Percentiles rank a stretch among this genome's conserved stretches.
Conservation (phyloP, 2,113 vertebrate species). For the Oryzias javanicus region DNA sequence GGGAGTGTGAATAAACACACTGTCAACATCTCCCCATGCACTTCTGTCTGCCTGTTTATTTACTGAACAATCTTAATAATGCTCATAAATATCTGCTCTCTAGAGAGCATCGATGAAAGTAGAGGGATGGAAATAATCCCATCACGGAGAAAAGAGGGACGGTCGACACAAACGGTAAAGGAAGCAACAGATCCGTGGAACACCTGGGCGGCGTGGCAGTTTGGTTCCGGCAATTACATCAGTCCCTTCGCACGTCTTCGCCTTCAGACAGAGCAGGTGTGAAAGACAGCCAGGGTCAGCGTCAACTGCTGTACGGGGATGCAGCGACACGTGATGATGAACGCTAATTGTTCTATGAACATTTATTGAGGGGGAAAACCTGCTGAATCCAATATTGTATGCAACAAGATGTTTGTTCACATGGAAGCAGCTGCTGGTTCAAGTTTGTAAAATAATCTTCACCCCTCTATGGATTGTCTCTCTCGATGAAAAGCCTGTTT, state of each 20-base stretch:
- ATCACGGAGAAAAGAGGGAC: slow-evolving; percentile 21
- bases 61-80: neutral
- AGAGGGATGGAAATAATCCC: slow-evolving; percentile 1
- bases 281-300: slow-evolving; percentile 6
- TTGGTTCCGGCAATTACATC: slow-evolving; percentile 36
- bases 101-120: neutral
- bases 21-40: neutral
- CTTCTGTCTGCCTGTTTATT: neutral
- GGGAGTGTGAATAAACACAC: neutral
- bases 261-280: slow-evolving; percentile 50
- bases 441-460: too few relatives aligned
- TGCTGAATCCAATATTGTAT: neutral
- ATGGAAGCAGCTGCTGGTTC: neutral
- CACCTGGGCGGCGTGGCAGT: slow-evolving; percentile 50
- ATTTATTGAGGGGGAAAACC: neutral
- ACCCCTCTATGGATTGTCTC: too few relatives aligned
- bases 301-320: neutral
- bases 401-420: neutral
- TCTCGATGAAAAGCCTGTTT: too few relatives aligned
- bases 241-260: slow-evolving; percentile 40
- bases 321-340: neutral
- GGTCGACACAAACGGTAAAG: slow-evolving; percentile 36
- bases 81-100: neutral
- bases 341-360: neutral
- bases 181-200: slow-evolving; percentile 36